Evolutionary conservation across 2,797 vertebrate genomes (phyloP).

Genomic region (Gymnoscopelus microlampas): DNA sequence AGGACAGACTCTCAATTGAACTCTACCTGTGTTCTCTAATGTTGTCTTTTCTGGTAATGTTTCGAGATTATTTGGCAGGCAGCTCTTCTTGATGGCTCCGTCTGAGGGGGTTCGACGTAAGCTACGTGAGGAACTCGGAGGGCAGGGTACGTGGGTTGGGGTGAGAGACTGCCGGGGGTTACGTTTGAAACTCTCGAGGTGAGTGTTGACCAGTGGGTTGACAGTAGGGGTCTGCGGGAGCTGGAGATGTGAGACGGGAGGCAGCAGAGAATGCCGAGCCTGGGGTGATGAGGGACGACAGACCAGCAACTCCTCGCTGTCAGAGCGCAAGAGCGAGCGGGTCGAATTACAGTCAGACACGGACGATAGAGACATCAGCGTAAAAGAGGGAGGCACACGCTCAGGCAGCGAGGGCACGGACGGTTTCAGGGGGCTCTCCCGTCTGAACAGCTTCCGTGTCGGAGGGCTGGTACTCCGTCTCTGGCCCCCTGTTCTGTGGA

Average conservation of each 20-base stretch:
- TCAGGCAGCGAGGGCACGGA: slow-evolving; percentile 67
- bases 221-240: slow-evolving; percentile 68
- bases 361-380: slow-evolving; percentile 92
- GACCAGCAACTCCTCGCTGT: slow-evolving; percentile 92
- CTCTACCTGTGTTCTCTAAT: slow-evolving; percentile 69
- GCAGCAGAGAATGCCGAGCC: neutral
- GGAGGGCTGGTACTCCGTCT: slow-evolving; percentile 88
- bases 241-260: slow-evolving; percentile 47
- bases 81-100: slow-evolving; percentile 89
- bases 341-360: slow-evolving; percentile 97
- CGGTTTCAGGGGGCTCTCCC: slow-evolving; percentile 81
- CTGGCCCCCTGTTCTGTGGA: slow-evolving; percentile 88
- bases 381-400: slow-evolving; percentile 83
- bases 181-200: slow-evolving; percentile 94
- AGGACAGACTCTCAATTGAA: neutral
- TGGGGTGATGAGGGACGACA: slow-evolving; percentile 81
- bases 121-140: slow-evolving; percentile 75
- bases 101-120: slow-evolving; percentile 94
- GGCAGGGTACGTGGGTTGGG: slow-evolving; percentile 90
- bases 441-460: slow-evolving; percentile 89
- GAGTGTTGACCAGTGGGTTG: slow-evolving; percentile 93
- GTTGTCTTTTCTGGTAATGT: slow-evolving; percentile 58
- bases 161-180: slow-evolving; percentile 95
- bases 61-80: slow-evolving; percentile 58
- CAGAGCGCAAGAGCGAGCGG: slow-evolving; percentile 89